Base-by-base conservation (phyloP, 2,888 invertebrate genomes). In the Xestia ashworthii region DNA sequence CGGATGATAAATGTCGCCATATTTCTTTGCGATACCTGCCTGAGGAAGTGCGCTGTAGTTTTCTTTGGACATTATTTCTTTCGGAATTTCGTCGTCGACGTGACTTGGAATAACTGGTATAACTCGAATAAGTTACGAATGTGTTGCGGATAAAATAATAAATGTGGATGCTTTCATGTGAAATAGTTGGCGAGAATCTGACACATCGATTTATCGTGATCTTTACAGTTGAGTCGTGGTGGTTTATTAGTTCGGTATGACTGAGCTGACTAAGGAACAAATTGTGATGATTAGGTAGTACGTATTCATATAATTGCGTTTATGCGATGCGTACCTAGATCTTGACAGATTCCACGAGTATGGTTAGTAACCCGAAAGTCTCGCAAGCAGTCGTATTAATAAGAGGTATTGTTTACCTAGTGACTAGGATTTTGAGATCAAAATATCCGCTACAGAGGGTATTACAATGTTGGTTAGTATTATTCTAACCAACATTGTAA, bases 1-100 rank as follows among this genome's bases (percentile, higher is more conserved):
- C 67, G 60, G 38, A 82, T 87, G 87, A 87, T 84, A 81, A 87
- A 87, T 88, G 85, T 82, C 76, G 79, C 65, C 73, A 82, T 87
- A 84, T 84, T 81, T 88, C 78, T 81, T 84, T 44, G 68, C 55
- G 72, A 79, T 82, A 87, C 87, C 80, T 75, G 75, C 62, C 60
- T 84, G 81, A 87, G 79, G 85, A 88, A 87, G 81, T 69, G 68
- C 55, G 41, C 46, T 69, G 71, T 76, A 83, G 81, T 81, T 78
- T 80, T 75, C 74, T 75, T 83, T 81, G 75, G 70, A 81, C 74
- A 71, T 82, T 85, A 76, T 79, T 82, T 64, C 62, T 64, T 73
- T 60, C 19, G 62, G 74, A 81, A 85, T 76, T 74, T 80, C 41
- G 44, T 55, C 48, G 16, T 41, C 66, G 55, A 71, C 72, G 75